Percentiles rank a stretch among this genome's conserved stretches.
phyloP scores from a whole-genome alignment of 2,797 vertebrate species.

The Vultur gryphus region DNA sequence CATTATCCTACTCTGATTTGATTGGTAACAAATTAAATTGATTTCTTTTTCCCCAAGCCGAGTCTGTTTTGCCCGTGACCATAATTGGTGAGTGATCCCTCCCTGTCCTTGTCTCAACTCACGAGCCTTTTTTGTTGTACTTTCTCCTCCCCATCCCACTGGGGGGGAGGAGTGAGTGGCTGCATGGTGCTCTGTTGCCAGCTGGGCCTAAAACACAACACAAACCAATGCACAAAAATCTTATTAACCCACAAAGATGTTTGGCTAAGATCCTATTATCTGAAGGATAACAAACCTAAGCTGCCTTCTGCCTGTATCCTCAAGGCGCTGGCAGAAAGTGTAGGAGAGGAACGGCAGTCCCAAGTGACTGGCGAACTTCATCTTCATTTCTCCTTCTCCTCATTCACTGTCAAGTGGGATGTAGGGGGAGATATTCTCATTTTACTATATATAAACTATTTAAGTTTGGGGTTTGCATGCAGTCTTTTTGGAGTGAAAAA shows the following conservation, averaged over 20 bases:
- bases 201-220: too few species aligned
- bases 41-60: too few species aligned
- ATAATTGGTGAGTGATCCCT: too few species aligned
- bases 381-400: background rate
- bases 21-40: too few species aligned
- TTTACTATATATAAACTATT: background rate
- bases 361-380: background rate
- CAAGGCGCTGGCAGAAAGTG: background rate
- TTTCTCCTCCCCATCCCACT: too few species aligned
- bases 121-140: too few species aligned
- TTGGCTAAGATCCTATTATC: background rate
- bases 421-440: background rate
- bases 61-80: too few species aligned
- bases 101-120: too few species aligned
- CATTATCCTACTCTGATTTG: too few species aligned
- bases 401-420: background rate
- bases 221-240: background rate
- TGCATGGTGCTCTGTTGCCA: too few species aligned
- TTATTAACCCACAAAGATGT: background rate
- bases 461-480: background rate
- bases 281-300: conserved; percentile 1
- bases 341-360: background rate
- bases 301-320: background rate
- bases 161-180: too few species aligned
- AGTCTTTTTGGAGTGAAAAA: background rate